Evolutionary conservation across 1,140 invertebrate genomes (phyloP).

Genomic region (Pachypeltis micranthus): DNA sequence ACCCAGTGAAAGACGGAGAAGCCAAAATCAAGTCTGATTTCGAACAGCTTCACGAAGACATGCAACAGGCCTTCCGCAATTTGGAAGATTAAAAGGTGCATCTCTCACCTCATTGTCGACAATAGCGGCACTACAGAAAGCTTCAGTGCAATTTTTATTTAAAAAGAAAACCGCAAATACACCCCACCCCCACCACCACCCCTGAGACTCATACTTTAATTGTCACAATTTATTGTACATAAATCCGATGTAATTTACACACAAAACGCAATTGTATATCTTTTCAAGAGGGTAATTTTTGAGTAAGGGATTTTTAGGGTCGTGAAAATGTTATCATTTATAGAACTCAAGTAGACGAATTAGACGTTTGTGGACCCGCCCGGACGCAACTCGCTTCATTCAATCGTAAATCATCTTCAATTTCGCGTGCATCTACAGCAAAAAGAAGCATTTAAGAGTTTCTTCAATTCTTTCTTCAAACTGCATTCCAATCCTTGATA

Average conservation of each 20-base stretch:
- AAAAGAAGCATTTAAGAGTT: neutral
- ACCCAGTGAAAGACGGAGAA: conserved; percentile 95
- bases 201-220: neutral
- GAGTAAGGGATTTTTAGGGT: neutral
- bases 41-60: conserved; percentile 88
- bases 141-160: conserved; percentile 3
- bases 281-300: neutral
- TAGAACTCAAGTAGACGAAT: too few species aligned
- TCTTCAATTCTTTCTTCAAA: neutral
- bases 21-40: conserved; percentile 94
- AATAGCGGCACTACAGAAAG: conserved; percentile 7
- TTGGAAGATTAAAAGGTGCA: conserved; percentile 77
- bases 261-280: neutral
- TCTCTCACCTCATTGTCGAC: neutral
- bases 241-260: neutral
- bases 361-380: too few species aligned
- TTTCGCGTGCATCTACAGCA: neutral
- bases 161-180: neutral
- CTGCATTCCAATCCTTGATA: neutral
- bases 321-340: too few species aligned
- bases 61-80: conserved; percentile 94
- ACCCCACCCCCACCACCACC: neutral
- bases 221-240: neutral
- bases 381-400: neutral
- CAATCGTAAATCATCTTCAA: neutral